phyloP scores from a whole-genome alignment of 2,888 invertebrate genomes.

The Argyresthia albistria region DNA sequence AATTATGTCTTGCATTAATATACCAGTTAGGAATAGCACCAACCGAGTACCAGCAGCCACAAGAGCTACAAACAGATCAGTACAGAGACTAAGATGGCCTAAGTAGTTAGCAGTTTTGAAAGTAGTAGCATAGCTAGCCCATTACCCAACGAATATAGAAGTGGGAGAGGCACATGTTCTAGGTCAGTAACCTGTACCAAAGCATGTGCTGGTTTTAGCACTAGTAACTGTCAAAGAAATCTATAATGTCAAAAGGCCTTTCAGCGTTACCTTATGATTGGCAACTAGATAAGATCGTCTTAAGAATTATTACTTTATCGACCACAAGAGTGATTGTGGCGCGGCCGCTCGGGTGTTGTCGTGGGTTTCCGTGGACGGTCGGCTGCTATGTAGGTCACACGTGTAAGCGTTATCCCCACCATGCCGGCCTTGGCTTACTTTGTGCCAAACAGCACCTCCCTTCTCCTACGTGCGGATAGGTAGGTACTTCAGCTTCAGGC shows the following conservation, averaged over 20 bases:
- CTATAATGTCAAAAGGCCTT: no score
- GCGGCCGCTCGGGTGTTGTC: slow-evolving; percentile 33
- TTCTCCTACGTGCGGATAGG: slow-evolving; percentile 28
- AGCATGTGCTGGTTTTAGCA: slow-evolving; percentile 25
- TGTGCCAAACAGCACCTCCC: slow-evolving; percentile 51
- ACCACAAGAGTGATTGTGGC: slow-evolving; percentile 32
- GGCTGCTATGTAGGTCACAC: slow-evolving; percentile 67
- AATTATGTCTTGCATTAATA: no score
- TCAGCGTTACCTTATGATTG: no score
- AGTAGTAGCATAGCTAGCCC: no score
- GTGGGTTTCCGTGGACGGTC: slow-evolving; percentile 45
- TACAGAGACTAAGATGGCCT: no score
- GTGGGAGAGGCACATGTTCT: slow-evolving; percentile 9
- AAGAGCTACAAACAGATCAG: no score
- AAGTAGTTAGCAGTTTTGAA: no score
- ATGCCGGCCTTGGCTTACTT: slow-evolving; percentile 69
- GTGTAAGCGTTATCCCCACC: slow-evolving; percentile 68
- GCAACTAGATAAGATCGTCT: neutral
- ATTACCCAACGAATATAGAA: neutral
- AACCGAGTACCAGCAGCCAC: no score
- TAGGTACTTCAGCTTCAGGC: neutral
- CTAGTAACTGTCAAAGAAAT: neutral
- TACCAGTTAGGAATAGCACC: no score
- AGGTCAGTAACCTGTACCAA: slow-evolving; percentile 41
- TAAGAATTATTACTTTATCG: slow-evolving; percentile 30